Base-by-base conservation (phyloP, 2,888 invertebrate species). In the Hirtodrosophila cameraria region DNA sequence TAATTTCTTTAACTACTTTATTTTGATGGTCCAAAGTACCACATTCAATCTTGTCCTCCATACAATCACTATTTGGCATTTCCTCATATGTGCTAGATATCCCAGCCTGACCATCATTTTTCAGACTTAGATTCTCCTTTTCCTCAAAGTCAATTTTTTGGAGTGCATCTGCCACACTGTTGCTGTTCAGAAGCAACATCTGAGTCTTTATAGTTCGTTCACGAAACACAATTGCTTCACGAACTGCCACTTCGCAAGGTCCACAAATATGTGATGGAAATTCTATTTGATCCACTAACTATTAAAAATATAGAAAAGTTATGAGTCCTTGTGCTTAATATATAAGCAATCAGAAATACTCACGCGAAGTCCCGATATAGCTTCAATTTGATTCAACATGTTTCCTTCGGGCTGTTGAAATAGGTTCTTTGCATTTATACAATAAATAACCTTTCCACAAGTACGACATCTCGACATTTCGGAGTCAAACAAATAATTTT, bases 341-440 rank as follows among this genome's bases (percentile, higher is more conserved):
- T 15, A 12, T 1, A 38, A 6, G 23, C 11, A 5, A n/a, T 3
- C 1, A 7, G 3, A 5, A 11, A 13, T 15, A 45, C 79, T 68
- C 25, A 82, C 82, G 55, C 68, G 73, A 12, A 87, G 42, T 0
- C 87, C 83, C 0, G 82, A 87, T 33, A 82, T 6, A 0, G 62
- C 76, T 28, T 85, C 83, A 38, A 82, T 85, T 43, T 86, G 73
- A 35, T 82, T 62, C 5, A 87, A 38, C 68, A 73, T 75, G 3
- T 82, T 64, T 5, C 42, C 57, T 7, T 82, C 57, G 3, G 68
- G 35, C 11, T 79, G 60, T 18, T 58, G 18, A 16, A 82, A 82
- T 2, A 82, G 46, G 48, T 82, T 73, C 7, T 42, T 69, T 2
- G 70, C 41, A 0, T 41, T 61, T 1, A 39, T 8, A 16, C 61